phyloP scores from a whole-genome alignment of 2,113 vertebrate genomes.

The Pholis gunnellus region DNA sequence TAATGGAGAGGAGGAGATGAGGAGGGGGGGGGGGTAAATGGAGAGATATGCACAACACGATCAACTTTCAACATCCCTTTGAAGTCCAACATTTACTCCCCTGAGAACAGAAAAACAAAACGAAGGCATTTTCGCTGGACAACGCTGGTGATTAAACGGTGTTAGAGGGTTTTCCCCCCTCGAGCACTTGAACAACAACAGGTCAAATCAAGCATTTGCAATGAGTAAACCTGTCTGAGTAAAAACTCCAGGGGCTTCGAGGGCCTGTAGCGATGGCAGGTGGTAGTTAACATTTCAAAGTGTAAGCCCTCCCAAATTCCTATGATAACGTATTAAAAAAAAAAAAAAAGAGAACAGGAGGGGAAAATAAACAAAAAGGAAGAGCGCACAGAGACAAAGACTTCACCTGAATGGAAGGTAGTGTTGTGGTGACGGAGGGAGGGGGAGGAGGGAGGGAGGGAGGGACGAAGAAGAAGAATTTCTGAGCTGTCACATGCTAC shows the following conservation, averaged over 20 bases:
- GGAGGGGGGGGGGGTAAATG: slow-evolving; percentile 20
- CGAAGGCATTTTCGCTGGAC: slow-evolving; percentile 27
- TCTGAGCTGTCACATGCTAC: slow-evolving; percentile 40
- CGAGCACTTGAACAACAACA: slow-evolving; percentile 28
- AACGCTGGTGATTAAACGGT: slow-evolving; percentile 58
- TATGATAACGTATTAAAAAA: slow-evolving; percentile 11
- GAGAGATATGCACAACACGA: slow-evolving; percentile 63
- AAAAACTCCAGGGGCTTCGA: slow-evolving; percentile 31
- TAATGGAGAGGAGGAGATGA: slow-evolving; percentile 49
- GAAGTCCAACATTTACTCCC: slow-evolving; percentile 61
- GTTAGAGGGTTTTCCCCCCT: slow-evolving; percentile 34
- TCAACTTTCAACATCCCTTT: slow-evolving; percentile 70
- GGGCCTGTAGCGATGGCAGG: slow-evolving; percentile 60
- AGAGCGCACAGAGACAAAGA: slow-evolving; percentile 40
- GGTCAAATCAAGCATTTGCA: slow-evolving; percentile 39
- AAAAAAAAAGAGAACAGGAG: not conserved
- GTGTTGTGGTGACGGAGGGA: slow-evolving; percentile 32
- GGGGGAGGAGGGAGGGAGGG: slow-evolving; percentile 14
- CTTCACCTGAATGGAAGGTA: slow-evolving; percentile 50
- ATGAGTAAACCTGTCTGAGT: slow-evolving; percentile 24
- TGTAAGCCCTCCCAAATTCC: slow-evolving; percentile 53
- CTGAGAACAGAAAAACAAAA: not conserved
- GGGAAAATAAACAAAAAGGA: slow-evolving; percentile 54
- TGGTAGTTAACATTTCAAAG: slow-evolving; percentile 75
- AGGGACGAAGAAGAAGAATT: slow-evolving; percentile 46